Base-by-base conservation (phyloP, 53 echinoderm and acorn worm species). In the Astropecten irregularis region DNA sequence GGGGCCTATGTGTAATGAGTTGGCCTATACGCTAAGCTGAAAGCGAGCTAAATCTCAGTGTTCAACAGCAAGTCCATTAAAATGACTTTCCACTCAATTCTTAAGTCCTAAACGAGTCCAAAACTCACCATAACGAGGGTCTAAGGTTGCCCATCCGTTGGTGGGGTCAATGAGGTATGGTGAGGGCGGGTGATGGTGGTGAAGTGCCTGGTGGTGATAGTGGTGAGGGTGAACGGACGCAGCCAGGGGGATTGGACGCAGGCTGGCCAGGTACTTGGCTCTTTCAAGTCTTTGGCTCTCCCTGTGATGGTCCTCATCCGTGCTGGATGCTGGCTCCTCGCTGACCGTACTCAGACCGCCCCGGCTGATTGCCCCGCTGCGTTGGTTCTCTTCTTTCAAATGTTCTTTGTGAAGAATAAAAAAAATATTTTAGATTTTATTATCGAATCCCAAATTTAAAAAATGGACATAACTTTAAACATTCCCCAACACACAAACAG, bases 101-200 rank as follows among this genome's bases (percentile, higher is more conserved):
- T n/a, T n/a, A n/a, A n/a, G n/a, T n/a, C n/a, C n/a, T n/a, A n/a
- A n/a, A n/a, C n/a, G n/a, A n/a, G n/a, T n/a, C n/a, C n/a, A n/a
- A n/a, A 11, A 42, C 42, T 42, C 42, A 88, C 88, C 88, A 83
- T 88, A 88, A 30, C 88, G 82, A 49, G 83, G 88, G 66, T 88
- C 88, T 44, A 83, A 4, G 60, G 79, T 57, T 29, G 88, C 58
- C 73, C 82, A 82, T 49, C 88, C 88, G 62, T 88, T 88, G 66
- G 64, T 48, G 4, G 88, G 63, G 52, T 88, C 88, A 33, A 88
- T 71, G 73, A 88, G 82, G 74, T 88, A 88, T 5, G 88, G 82
- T 29, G 88, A 83, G 10, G 86, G 65, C 48, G 65, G 74, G 49
- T 53, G 39, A 38, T 40, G 57, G 29, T 82, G 86, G 29, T 84